These are phyloP conservation scores for Eptatretus burgeri DNA, from an alignment of 2,113 vertebrate genomes.

Conservation along the genomic window DNA sequence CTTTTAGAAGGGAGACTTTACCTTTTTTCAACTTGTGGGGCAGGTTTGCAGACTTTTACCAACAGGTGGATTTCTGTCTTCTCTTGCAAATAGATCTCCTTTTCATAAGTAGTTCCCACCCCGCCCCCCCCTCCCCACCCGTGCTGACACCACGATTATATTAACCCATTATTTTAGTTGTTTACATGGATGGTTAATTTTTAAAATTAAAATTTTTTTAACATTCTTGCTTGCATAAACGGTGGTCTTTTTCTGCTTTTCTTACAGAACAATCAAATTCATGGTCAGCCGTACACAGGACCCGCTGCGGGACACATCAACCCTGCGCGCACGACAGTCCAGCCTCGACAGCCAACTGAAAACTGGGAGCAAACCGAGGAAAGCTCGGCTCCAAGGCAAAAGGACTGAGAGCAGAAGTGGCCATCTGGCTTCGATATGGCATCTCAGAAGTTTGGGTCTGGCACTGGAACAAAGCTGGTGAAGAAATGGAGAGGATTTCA, in stretches of 20 bases:
- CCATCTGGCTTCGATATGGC: no score
- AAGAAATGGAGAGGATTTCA: no score
- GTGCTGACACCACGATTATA: neutral
- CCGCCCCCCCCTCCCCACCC: no score
- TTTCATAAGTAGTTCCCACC: neutral
- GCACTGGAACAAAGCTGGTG: no score
- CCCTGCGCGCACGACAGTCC: conserved; percentile 63
- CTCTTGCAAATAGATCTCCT: neutral
- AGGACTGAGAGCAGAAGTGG: neutral
- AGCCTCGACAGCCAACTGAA: neutral
- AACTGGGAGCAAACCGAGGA: neutral
- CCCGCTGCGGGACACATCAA: conserved; percentile 98
- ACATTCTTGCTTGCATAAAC: conserved; percentile 2
- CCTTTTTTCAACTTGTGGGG: neutral
- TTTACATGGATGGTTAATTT: conserved; percentile 13
- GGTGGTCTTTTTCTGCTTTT: conserved; percentile 6
- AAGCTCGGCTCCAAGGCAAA: neutral
- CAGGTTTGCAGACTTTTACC: neutral
- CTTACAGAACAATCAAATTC: conserved; percentile 73
- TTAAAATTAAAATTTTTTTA: conserved; percentile 12
- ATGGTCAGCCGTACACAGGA: conserved; percentile 90
- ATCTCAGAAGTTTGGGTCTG: no score
- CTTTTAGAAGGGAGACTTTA: no score
- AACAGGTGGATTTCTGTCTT: neutral
- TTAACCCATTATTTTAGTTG: neutral